Percentiles rank a stretch among this genome's conserved stretches.
Conservation (phyloP, 2,888 invertebrate species). For the Ganaspis brasiliensis region DNA sequence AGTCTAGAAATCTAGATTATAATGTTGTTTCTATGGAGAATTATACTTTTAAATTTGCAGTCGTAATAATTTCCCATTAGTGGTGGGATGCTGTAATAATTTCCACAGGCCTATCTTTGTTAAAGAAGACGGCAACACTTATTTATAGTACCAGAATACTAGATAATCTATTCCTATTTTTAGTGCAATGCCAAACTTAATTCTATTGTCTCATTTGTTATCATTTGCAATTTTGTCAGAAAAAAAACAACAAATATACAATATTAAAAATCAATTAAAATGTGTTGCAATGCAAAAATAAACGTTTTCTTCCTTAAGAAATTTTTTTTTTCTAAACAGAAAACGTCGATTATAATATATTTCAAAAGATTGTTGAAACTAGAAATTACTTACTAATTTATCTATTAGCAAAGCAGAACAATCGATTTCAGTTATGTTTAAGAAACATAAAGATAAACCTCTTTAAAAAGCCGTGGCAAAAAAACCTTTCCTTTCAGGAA, state of each 20-base stretch:
- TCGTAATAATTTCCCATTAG: slow-evolving; percentile 36
- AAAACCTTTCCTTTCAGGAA: neutral
- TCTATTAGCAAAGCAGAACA: neutral
- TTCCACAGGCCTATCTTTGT: slow-evolving; percentile 36
- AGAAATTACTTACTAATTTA: neutral
- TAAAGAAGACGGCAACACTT: slow-evolving; percentile 25
- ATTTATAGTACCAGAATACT: slow-evolving; percentile 37
- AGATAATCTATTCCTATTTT: slow-evolving; percentile 40
- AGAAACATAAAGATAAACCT: neutral
- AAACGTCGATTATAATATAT: too few species aligned
- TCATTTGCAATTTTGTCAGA: slow-evolving; percentile 5
- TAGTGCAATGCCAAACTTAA: slow-evolving; percentile 36
- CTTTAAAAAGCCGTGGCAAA: neutral
- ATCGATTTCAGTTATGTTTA: neutral
- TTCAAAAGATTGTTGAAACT: neutral
- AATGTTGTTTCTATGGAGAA: slow-evolving; percentile 9
- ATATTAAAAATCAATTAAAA: neutral
- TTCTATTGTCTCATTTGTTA: slow-evolving; percentile 19
- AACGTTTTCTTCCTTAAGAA: too few species aligned
- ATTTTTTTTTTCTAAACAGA: too few species aligned
- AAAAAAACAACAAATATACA: neutral
- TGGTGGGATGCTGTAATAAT: slow-evolving; percentile 30
- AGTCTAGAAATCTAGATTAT: slow-evolving; percentile 16
- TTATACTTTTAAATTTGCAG: slow-evolving; percentile 31
- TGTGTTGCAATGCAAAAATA: too few species aligned